phyloP scores from a whole-genome alignment of 2,797 vertebrate species.

The Amblyraja radiata region DNA sequence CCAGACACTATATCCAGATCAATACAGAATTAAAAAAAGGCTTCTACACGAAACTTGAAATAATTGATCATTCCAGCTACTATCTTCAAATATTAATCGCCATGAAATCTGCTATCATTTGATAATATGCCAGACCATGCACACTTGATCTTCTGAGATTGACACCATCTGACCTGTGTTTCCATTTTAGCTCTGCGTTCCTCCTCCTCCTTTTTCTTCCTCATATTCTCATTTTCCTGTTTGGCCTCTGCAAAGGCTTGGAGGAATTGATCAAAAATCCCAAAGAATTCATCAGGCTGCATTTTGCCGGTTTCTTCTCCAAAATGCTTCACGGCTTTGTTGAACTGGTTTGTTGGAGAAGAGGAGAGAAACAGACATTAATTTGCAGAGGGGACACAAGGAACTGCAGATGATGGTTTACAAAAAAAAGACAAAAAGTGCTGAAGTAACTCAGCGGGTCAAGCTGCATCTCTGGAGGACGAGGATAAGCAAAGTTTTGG shows the following conservation, averaged over 20 bases:
- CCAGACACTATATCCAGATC: not conserved
- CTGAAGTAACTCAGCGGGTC: too few species aligned
- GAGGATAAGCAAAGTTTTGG: too few species aligned
- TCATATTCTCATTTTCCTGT: slow-evolving; percentile 95
- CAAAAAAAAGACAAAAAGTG: too few species aligned
- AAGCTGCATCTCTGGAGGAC: too few species aligned
- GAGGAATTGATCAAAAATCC: slow-evolving; percentile 96
- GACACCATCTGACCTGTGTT: slow-evolving; percentile 69
- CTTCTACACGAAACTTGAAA: not conserved
- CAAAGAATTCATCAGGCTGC: slow-evolving; percentile 97
- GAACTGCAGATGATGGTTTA: too few species aligned
- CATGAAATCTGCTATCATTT: not conserved
- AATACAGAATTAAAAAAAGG: not conserved
- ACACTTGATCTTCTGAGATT: not conserved
- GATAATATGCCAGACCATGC: not conserved
- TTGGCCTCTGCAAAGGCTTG: slow-evolving; percentile 85
- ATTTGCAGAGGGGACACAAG: too few species aligned
- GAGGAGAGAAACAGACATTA: not conserved
- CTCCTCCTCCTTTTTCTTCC: slow-evolving; percentile 88
- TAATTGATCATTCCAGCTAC: not conserved
- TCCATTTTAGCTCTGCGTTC: slow-evolving; percentile 89
- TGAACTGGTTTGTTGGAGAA: slow-evolving; percentile 62
- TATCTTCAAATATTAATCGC: not conserved
- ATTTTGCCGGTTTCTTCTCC: slow-evolving; percentile 84
- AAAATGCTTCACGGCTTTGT: slow-evolving; percentile 84